Percentiles rank a stretch among this genome's conserved stretches.
phyloP scores from a whole-genome alignment of 2,888 invertebrate genomes.

The Pachydiplax longipennis region DNA sequence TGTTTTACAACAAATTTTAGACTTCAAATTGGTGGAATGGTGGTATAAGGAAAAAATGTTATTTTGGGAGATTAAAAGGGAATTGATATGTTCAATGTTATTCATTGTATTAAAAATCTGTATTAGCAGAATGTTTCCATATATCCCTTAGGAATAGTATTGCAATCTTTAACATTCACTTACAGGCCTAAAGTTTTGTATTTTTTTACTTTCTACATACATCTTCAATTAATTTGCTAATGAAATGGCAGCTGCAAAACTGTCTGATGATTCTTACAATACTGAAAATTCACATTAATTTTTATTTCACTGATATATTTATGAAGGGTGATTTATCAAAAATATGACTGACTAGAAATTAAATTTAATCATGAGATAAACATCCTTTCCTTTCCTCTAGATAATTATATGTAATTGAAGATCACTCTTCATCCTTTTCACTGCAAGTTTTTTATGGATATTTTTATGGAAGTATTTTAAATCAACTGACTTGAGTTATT shows the following conservation, averaged over 20 bases:
- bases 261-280: background rate
- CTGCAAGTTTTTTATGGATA: background rate
- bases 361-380: background rate
- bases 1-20: background rate
- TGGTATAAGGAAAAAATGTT: background rate
- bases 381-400: background rate
- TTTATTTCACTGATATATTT: background rate
- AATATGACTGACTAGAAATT: background rate
- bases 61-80: background rate
- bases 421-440: background rate
- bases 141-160: background rate
- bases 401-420: background rate
- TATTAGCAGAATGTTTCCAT: background rate
- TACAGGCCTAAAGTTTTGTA: background rate
- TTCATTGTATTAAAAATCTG: background rate
- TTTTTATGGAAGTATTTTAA: background rate
- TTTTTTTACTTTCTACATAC: background rate
- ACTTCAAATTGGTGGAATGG: background rate
- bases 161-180: background rate
- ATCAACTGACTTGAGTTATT: background rate
- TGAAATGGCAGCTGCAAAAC: background rate
- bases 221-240: background rate
- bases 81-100: background rate
- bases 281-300: background rate
- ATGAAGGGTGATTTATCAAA: background rate